These are phyloP conservation scores for Hyalella azteca DNA, from an alignment of 2,888 invertebrate species.

Conservation along the genomic window DNA sequence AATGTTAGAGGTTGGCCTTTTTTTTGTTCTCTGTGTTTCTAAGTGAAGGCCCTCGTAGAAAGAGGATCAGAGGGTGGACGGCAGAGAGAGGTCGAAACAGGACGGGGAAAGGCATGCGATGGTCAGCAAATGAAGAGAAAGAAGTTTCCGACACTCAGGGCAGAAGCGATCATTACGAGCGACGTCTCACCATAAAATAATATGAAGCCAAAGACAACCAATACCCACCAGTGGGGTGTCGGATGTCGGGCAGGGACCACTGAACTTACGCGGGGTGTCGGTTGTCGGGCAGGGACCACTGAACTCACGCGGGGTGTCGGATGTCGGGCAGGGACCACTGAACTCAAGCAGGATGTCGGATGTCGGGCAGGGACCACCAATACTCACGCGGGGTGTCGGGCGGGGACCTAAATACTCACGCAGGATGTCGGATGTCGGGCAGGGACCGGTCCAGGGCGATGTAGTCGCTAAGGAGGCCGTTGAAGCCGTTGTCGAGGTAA, in stretches of 20 bases:
- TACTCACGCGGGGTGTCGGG: no score
- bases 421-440: constrained; percentile 68
- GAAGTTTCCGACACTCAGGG: no score
- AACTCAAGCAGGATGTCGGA: constrained; percentile 66
- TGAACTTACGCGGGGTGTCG: constrained; percentile 65
- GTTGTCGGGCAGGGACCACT: constrained; percentile 70
- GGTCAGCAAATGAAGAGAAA: no score
- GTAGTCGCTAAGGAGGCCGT: constrained; percentile 86
- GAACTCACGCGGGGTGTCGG: constrained; percentile 65
- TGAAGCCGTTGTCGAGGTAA: constrained; percentile 90
- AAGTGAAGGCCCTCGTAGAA: no score
- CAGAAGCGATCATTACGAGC: no score
- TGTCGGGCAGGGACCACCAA: constrained; percentile 73
- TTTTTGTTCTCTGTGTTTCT: no score
- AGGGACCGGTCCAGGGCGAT: constrained; percentile 85
- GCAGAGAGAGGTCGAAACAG: no score
- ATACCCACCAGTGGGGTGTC: constrained; percentile 66
- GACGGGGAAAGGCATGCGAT: no score
- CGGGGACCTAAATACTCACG: constrained; percentile 61
- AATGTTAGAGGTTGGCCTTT: no score
- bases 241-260: constrained; percentile 70
- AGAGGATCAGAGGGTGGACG: no score
- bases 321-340: constrained; percentile 71
- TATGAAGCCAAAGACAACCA: no score
- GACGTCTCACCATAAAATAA: no score